Evolutionary conservation across 2,113 vertebrate species (phyloP), one percentile per base, ranked within the genome.

Genomic region (Chaetops frenatus): DNA sequence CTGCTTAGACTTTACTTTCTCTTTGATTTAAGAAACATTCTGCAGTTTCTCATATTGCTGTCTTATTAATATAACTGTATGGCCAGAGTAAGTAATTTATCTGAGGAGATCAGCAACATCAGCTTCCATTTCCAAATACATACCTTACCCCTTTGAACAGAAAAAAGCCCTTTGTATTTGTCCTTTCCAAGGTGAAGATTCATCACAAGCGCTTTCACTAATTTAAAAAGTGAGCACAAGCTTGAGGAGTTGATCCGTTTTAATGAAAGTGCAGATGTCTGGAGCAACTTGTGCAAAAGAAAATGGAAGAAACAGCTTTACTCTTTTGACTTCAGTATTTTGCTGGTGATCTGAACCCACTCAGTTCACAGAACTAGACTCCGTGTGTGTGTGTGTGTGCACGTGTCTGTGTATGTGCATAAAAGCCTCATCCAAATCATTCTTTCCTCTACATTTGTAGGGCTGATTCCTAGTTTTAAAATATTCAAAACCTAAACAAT

Each of bases 371-470:
- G 54, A 80, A 73, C 2, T 7, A 27, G n/a, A 15, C 4, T 16
- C n/a, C n/a, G n/a, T n/a, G n/a, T n/a, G 2, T 31, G 7, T 24
- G 1, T 23, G 16, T 11, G 16, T 12, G 15, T 14, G 10, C 5
- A 17, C 0, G 2, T 22, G 3, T 31, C 35, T 35, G 10, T 5
- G 7, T 23, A 29, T 12, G 4, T 12, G 5, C 2, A 2, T 25
- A 31, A 19, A 40, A 77, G 13, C 36, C 21, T 67, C n/a, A 56
- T 20, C 16, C 12, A 62, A 13, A 14, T 60, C 13, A 15, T 64
- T 58, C 8, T 71, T 70, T 33, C 58, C 42, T 31, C 20, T 35
- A 51, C 1, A 2, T 2, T 35, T 48, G 2, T 22, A 35, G 20
- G 35, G 36, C 15, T 7, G 2, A 28, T 28, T 81, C 12, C 19